Evolutionary conservation across 2,888 invertebrate genomes (phyloP).

Genomic region (Mesorhabditis belari): DNA sequence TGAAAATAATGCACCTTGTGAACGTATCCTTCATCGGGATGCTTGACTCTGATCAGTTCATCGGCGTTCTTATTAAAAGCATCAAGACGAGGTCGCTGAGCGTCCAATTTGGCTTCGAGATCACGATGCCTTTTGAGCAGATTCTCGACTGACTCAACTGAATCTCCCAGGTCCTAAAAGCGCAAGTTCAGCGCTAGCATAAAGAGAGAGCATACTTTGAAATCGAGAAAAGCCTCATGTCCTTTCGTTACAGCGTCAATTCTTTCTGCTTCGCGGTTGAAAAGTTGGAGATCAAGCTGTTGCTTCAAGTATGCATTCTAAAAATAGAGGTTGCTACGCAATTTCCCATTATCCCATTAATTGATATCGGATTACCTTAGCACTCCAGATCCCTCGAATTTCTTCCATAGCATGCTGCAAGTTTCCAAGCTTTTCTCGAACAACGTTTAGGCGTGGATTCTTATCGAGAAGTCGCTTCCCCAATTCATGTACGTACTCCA

Average conservation of each 20-base stretch:
- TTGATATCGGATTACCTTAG: not conserved
- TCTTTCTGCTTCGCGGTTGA: slow-evolving; percentile 91
- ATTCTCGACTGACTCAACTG: slow-evolving; percentile 69
- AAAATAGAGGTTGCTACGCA: too few species aligned
- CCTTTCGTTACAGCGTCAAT: slow-evolving; percentile 89
- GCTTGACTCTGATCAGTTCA: slow-evolving; percentile 70
- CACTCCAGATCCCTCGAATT: not conserved
- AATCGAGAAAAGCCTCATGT: slow-evolving; percentile 86
- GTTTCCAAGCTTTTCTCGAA: slow-evolving; percentile 24
- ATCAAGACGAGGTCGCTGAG: slow-evolving; percentile 83
- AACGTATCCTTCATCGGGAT: slow-evolving; percentile 39
- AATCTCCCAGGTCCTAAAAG: slow-evolving; percentile 65
- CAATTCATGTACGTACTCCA: slow-evolving; percentile 73
- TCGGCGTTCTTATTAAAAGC: slow-evolving; percentile 77
- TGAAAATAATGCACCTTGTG: slow-evolving; percentile 14
- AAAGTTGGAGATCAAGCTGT: slow-evolving; percentile 76
- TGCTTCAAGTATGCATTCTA: slow-evolving; percentile 80
- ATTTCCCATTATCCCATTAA: not conserved
- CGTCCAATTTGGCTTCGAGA: slow-evolving; percentile 80
- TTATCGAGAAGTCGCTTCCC: slow-evolving; percentile 61
- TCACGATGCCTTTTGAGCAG: slow-evolving; percentile 85
- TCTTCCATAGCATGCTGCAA: slow-evolving; percentile 22
- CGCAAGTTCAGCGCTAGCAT: slow-evolving; percentile 49
- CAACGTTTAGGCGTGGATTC: slow-evolving; percentile 57
- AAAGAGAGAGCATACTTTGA: slow-evolving; percentile 52